phyloP scores from a whole-genome alignment of 2,113 vertebrate species.

The Takifugu bimaculatus region DNA sequence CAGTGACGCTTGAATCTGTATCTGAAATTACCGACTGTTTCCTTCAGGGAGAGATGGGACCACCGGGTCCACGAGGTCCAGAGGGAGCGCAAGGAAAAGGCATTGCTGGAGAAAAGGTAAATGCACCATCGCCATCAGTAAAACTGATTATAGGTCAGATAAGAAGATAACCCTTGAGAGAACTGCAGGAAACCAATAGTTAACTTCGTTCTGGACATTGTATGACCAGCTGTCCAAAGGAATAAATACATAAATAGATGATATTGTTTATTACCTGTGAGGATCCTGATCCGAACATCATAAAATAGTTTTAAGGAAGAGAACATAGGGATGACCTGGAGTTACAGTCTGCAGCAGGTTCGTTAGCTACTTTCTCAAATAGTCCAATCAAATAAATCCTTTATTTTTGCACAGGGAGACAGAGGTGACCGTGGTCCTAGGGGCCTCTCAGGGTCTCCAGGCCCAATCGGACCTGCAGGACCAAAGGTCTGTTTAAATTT shows the following conservation, averaged over 20 bases:
- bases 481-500: slow-evolving; percentile 62
- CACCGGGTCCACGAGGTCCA: slow-evolving; percentile 55
- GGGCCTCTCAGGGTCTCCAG: slow-evolving; percentile 63
- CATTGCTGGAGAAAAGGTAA: slow-evolving; percentile 72
- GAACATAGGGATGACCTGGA: no score
- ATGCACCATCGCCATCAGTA: neutral
- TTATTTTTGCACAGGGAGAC: slow-evolving; percentile 63
- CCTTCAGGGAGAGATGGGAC: slow-evolving; percentile 69
- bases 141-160: neutral
- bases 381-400: neutral
- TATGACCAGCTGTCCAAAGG: no score
- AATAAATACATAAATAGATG: no score
- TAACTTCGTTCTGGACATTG: no score
- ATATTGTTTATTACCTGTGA: no score
- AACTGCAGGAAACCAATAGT: no score
- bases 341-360: no score
- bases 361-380: no score
- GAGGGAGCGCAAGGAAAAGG: slow-evolving; percentile 68
- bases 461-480: slow-evolving; percentile 67
- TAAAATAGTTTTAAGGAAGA: no score
- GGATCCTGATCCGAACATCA: no score
- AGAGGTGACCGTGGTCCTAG: slow-evolving; percentile 67
- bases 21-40: slow-evolving; percentile 1
- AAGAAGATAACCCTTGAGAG: neutral
- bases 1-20: neutral